A percentile compares a stretch with the other conserved stretches of the same genome.
Conservation (phyloP, 2,797 vertebrate genomes). For the Sorex maritimensis region DNA sequence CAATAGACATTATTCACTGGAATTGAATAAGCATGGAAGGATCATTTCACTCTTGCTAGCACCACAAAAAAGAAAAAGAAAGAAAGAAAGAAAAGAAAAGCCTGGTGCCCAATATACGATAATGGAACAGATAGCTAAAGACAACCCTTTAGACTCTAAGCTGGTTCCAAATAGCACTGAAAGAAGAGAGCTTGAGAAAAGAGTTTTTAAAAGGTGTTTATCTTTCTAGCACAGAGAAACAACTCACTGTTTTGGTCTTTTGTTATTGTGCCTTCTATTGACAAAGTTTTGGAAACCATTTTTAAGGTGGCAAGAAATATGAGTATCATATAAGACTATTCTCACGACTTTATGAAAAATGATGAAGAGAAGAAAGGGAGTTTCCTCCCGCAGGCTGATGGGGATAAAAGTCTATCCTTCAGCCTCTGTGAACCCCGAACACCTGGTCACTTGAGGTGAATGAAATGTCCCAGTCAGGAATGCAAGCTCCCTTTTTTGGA, state of each 20-base stretch:
- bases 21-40: background rate
- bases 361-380: background rate
- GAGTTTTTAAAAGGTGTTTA: slow-evolving; percentile 46
- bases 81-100: slow-evolving; percentile 15
- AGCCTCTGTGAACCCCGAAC: background rate
- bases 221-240: background rate
- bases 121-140: slow-evolving; percentile 46
- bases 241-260: slow-evolving; percentile 58
- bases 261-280: background rate
- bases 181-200: slow-evolving; percentile 35
- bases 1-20: background rate
- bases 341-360: background rate
- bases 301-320: background rate
- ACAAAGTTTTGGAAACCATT: slow-evolving; percentile 22
- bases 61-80: background rate
- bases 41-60: slow-evolving; percentile 51
- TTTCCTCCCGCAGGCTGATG: background rate
- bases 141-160: background rate
- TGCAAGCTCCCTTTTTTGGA: background rate
- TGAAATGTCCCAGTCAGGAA: background rate
- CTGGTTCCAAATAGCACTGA: slow-evolving; percentile 68
- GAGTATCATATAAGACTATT: background rate
- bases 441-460: background rate
- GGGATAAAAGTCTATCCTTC: background rate
- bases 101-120: slow-evolving; percentile 41